These are phyloP conservation scores for Platycercus adscitus DNA, from an alignment of 2,113 vertebrate genomes.

Conservation along the genomic window DNA sequence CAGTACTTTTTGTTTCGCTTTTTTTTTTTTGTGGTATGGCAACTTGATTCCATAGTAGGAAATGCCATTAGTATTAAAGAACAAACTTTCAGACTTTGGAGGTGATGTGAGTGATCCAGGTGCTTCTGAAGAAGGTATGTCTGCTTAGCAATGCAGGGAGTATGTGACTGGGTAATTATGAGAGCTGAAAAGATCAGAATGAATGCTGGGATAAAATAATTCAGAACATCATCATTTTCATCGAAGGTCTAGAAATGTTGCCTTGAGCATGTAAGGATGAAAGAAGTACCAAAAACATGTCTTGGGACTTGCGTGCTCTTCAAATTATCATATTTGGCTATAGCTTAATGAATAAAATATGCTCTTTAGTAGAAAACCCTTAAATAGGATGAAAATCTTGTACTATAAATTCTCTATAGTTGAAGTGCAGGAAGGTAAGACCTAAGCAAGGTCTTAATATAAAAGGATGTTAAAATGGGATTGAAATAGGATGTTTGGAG, in stretches of 20 bases:
- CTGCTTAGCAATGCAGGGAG: neutral
- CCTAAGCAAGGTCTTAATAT: neutral
- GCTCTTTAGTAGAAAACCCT: neutral
- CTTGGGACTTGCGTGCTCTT: neutral
- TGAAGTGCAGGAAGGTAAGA: neutral
- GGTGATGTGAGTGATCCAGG: neutral
- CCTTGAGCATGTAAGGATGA: slow-evolving; percentile 26
- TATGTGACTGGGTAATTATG: neutral
- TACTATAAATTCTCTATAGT: neutral
- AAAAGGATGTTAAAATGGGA: no score
- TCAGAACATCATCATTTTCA: slow-evolving; percentile 33
- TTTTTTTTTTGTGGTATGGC: neutral
- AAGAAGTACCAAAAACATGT: slow-evolving; percentile 31
- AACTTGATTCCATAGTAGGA: neutral
- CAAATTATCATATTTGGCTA: neutral
- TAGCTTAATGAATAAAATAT: neutral
- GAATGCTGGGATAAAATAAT: slow-evolving; percentile 47
- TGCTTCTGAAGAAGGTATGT: neutral
- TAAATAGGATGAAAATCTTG: neutral
- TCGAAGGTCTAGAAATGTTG: slow-evolving; percentile 39
- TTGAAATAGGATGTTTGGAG: neutral
- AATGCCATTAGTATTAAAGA: neutral
- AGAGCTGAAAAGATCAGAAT: slow-evolving; percentile 46
- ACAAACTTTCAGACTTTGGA: neutral
- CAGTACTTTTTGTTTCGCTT: neutral